These are phyloP conservation scores for Lagocephalus sceleratus DNA, from an alignment of 2,797 vertebrate species.

Conservation along the genomic window DNA sequence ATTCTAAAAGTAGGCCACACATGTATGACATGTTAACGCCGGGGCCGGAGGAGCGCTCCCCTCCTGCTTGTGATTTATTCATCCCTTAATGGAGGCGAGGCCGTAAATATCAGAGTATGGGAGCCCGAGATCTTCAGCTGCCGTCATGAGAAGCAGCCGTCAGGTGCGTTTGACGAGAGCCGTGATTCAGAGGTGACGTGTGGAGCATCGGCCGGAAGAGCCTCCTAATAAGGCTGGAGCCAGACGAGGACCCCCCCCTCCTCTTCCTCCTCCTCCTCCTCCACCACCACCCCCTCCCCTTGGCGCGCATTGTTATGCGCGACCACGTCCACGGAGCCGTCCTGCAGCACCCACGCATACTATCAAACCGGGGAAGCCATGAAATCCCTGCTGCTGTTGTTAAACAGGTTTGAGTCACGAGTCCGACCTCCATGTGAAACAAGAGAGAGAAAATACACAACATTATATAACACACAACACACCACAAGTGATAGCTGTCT, in stretches of 20 bases:
- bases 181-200: constrained; percentile 43
- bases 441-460: too few relatives aligned
- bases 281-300: neutral
- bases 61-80: too few relatives aligned
- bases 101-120: too few relatives aligned
- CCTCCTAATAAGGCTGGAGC: constrained; percentile 70
- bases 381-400: constrained; percentile 42
- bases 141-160: neutral
- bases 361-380: constrained; percentile 59
- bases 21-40: too few relatives aligned
- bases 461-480: too few relatives aligned
- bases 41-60: too few relatives aligned
- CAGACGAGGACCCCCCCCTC: constrained; percentile 43
- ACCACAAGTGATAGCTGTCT: too few relatives aligned
- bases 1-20: too few relatives aligned
- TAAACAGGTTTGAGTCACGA: neutral
- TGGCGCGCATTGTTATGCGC: constrained; percentile 38
- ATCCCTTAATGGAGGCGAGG: too few relatives aligned
- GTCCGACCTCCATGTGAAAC: neutral
- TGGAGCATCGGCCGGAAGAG: constrained; percentile 44
- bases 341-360: constrained; percentile 57
- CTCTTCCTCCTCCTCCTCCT: constrained; percentile 16
- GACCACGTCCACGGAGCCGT: constrained; percentile 49
- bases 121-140: too few relatives aligned
- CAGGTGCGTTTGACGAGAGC: constrained; percentile 13